These are phyloP conservation scores for Aphrocallistes beatrix DNA, from an alignment of 37 sponge, comb jelly and placozoan species.

Conservation along the genomic window DNA sequence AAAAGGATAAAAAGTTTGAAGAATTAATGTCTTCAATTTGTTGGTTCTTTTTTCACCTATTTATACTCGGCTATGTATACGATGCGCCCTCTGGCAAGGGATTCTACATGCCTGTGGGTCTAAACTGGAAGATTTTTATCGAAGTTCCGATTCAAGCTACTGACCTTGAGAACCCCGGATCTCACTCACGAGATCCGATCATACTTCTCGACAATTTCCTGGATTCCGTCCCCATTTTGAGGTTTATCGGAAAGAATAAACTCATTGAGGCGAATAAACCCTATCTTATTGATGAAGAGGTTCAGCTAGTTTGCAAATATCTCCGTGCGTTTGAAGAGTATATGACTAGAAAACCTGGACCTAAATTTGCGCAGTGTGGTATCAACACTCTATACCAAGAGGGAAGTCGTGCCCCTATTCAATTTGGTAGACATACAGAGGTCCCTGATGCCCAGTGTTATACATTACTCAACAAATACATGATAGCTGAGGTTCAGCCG, in stretches of 20 bases:
- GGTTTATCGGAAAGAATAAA: conserved; percentile 37
- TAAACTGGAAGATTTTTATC: conserved; percentile 49
- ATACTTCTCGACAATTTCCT: conserved; percentile 34
- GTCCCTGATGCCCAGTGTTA: conserved; percentile 35
- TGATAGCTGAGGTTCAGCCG: conserved; percentile 41
- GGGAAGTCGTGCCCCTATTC: neutral
- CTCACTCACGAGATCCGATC: conserved; percentile 4
- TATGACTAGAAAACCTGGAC: conserved; percentile 19
- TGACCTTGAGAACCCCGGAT: conserved; percentile 33
- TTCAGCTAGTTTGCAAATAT: conserved; percentile 84
- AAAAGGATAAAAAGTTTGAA: conserved; percentile 30
- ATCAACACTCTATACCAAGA: conserved; percentile 38
- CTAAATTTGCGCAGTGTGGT: conserved; percentile 15
- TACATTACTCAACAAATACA: conserved; percentile 40
- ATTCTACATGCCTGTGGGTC: conserved; percentile 47
- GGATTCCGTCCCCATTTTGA: conserved; percentile 44
- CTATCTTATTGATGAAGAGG: conserved; percentile 50
- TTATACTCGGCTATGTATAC: conserved; percentile 73
- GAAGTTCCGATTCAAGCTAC: conserved; percentile 36
- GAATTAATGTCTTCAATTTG: conserved; percentile 38
- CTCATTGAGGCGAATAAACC: conserved; percentile 27
- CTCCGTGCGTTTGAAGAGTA: conserved; percentile 37
- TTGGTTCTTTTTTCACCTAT: conserved; percentile 75
- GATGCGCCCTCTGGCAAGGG: conserved; percentile 53
- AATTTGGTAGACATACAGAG: conserved; percentile 7